phyloP scores from a whole-genome alignment of 2,797 vertebrate genomes.

The Gastrophryne carolinensis region DNA sequence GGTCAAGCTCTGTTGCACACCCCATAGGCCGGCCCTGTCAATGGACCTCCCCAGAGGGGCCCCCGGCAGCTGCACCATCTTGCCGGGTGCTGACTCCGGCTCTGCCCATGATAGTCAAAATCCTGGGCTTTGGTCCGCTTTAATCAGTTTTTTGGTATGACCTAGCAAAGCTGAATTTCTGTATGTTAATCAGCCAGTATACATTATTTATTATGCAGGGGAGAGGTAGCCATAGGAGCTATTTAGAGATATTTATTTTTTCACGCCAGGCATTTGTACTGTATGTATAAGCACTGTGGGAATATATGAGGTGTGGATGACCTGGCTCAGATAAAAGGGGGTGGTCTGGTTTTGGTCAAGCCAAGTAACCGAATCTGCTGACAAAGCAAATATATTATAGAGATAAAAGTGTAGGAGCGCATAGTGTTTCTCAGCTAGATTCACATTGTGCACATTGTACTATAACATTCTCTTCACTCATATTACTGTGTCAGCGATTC shows the following conservation, averaged over 20 bases:
- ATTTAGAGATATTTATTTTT: slow-evolving; percentile 33
- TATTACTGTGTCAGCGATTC: neutral
- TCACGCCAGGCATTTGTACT: neutral
- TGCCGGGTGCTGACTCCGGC: no score
- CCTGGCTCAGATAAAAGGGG: slow-evolving; percentile 41
- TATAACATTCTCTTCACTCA: neutral
- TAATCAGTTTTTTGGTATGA: no score
- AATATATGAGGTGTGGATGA: slow-evolving; percentile 48
- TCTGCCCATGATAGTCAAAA: no score
- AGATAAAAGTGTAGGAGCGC: slow-evolving; percentile 7
- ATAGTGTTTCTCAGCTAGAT: neutral
- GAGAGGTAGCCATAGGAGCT: neutral
- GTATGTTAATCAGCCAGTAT: neutral
- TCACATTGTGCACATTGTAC: neutral
- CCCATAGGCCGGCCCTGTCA: no score
- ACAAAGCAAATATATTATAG: slow-evolving; percentile 19
- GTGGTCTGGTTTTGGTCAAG: slow-evolving; percentile 46
- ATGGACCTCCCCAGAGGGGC: no score
- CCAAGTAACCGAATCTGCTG: slow-evolving; percentile 32
- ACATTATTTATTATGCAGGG: neutral
- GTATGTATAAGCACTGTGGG: slow-evolving; percentile 34
- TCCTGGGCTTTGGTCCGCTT: no score
- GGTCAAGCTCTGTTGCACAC: no score
- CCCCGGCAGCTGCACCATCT: no score
- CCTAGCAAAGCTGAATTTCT: no score